Evolutionary conservation across 1,140 invertebrate genomes (phyloP), one percentile per base, ranked within the genome.

Genomic region (Bombus affinis): DNA sequence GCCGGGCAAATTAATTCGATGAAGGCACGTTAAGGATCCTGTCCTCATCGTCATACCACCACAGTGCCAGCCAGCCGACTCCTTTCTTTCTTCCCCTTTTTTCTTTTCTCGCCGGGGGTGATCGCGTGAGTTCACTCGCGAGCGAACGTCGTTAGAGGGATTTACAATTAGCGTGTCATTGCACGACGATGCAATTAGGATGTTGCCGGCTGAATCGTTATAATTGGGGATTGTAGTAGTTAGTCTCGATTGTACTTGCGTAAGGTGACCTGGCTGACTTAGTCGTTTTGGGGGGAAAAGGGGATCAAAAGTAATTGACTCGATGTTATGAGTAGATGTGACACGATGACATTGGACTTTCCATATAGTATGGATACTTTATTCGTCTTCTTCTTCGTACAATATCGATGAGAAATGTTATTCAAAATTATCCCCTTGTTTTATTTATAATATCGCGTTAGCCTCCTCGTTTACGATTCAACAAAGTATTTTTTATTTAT

Each of bases 1-100:
- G 84, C 87, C 71, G 83, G 76, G 87, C 85, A 90, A 92, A 92
- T 92, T 91, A 92, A 91, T 91, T 73, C 86, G 86, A 87, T 87
- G 81, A 85, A 74, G 82, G 82, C 76, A 85, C 82, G 76, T 87
- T 85, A 73, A 88, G 68, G 75, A 88, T 81, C 79, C 66, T 59
- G 65, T 77, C 73, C 79, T 57, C 74, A 28, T 37, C 47, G 39
- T 75, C 68, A 35, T 70, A 32, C 66, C 53, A 12, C n/a, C 12
- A 75, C 62, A 66, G 32, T 53, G 53, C 3, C 28, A 73, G 83
- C 44, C 35, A 78, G n/a, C 32, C 65, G 15, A 35, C 32, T 35
- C 1, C 65, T 68, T 28, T 77, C 66, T 57, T 83, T 53, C n/a
- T 53, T 74, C n/a, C 9, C 5, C 18, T 35, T 28, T 10, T 79